These are phyloP conservation scores for Sitobion miscanthi DNA, from an alignment of 1,140 invertebrate species.

Conservation along the genomic window DNA sequence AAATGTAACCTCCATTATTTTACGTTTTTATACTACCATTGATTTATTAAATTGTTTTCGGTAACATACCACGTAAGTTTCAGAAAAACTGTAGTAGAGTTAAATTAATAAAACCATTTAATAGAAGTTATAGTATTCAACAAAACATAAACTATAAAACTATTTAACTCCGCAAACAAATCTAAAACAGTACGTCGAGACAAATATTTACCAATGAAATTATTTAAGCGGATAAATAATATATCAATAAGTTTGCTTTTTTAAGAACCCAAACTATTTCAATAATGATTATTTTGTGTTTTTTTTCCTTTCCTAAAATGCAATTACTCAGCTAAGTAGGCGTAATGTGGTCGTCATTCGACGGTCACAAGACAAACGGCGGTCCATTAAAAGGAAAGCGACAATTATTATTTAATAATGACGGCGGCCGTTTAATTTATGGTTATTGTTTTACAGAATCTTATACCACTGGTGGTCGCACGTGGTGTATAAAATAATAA, in stretches of 20 bases:
- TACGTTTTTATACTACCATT: background rate
- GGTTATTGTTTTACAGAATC: conserved; percentile 20
- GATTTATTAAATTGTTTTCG: background rate
- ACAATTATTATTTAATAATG: conserved; percentile 44
- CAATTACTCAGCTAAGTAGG: conserved; percentile 15
- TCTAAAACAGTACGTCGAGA: background rate
- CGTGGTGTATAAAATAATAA: background rate
- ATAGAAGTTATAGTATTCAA: background rate
- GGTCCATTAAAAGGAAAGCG: conserved; percentile 25
- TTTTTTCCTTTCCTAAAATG: background rate
- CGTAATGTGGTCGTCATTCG: conserved; percentile 4
- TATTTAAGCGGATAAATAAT: background rate
- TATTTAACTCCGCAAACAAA: background rate
- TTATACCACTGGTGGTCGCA: background rate
- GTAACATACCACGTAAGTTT: background rate
- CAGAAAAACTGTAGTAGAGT: background rate
- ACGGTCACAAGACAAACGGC: background rate
- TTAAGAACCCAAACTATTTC: background rate
- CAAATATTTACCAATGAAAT: background rate
- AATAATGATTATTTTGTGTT: background rate
- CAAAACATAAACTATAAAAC: background rate
- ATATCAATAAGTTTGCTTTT: background rate
- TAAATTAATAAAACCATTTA: background rate
- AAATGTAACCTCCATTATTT: background rate
- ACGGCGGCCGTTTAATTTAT: background rate